Evolutionary conservation across 2,888 invertebrate genomes (phyloP).

Genomic region (Hydroisotoma schaefferi): DNA sequence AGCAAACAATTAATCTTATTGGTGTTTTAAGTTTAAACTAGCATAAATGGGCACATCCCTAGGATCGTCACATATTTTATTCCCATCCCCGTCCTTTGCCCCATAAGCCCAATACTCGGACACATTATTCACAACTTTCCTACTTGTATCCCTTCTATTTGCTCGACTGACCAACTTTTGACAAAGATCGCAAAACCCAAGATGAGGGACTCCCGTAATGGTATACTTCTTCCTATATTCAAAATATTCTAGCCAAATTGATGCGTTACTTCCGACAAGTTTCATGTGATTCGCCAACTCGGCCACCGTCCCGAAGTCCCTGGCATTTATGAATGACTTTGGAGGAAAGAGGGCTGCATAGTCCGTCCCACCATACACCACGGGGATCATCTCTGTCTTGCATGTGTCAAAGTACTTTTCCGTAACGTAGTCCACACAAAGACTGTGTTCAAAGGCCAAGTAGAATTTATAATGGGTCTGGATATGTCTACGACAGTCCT

Average conservation of each 20-base stretch:
- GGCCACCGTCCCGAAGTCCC: background rate
- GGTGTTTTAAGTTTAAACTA: no score
- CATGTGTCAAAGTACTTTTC: constrained; percentile 12
- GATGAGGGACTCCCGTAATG: background rate
- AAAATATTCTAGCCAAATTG: constrained; percentile 10
- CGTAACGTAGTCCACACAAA: constrained; percentile 14
- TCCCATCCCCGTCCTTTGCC: no score
- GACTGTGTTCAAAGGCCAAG: constrained; percentile 6
- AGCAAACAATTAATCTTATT: no score
- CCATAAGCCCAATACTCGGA: no score
- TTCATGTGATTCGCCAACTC: constrained; percentile 6
- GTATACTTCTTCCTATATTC: constrained; percentile 11
- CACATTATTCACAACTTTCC: no score
- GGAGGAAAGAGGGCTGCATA: constrained; percentile 1
- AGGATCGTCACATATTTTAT: no score
- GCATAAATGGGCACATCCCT: no score
- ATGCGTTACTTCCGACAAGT: background rate
- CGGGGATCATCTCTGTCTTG: constrained; percentile 7
- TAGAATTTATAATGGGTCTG: constrained; percentile 8
- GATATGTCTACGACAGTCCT: background rate
- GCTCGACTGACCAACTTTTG: constrained; percentile 5
- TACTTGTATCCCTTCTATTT: no score
- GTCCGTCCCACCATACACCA: constrained; percentile 11
- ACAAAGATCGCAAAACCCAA: constrained; percentile 6
- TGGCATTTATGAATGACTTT: constrained; percentile 11